Evolutionary conservation across 2,797 vertebrate genomes (phyloP).

Genomic region (Dromococcyx pavoninus): DNA sequence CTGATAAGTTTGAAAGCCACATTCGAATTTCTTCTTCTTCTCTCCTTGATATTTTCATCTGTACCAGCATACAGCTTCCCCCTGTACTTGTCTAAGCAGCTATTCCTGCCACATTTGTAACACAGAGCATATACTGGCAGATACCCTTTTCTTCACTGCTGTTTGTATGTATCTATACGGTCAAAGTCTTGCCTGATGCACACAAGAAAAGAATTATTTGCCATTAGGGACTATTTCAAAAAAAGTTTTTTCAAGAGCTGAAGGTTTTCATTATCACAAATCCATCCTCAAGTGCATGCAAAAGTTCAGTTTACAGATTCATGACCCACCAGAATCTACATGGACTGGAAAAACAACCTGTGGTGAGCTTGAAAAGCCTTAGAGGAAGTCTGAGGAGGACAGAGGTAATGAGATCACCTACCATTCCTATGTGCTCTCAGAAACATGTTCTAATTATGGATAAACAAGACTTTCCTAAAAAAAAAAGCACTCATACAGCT

Average conservation of each 20-base stretch:
- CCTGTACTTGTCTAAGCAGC: background rate
- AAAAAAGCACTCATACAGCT: background rate
- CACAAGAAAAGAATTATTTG: background rate
- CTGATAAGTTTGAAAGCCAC: background rate
- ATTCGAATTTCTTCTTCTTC: background rate
- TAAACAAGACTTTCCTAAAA: background rate
- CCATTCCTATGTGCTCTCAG: background rate
- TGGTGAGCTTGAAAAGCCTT: background rate
- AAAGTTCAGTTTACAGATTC: slow-evolving; percentile 12
- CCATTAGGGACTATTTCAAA: background rate
- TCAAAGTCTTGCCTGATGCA: background rate
- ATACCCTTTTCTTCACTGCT: background rate
- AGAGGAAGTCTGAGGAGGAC: background rate
- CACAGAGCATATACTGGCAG: background rate
- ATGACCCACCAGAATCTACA: background rate
- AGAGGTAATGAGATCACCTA: background rate
- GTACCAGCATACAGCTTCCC: background rate
- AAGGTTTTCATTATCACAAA: background rate
- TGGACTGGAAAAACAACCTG: background rate
- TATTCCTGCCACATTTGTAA: background rate
- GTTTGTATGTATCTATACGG: background rate
- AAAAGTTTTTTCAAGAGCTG: background rate
- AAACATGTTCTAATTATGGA: background rate
- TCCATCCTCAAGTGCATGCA: background rate
- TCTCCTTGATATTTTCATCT: background rate